phyloP scores from a whole-genome alignment of 2,797 vertebrate genomes.

The Hirundo rustica region DNA sequence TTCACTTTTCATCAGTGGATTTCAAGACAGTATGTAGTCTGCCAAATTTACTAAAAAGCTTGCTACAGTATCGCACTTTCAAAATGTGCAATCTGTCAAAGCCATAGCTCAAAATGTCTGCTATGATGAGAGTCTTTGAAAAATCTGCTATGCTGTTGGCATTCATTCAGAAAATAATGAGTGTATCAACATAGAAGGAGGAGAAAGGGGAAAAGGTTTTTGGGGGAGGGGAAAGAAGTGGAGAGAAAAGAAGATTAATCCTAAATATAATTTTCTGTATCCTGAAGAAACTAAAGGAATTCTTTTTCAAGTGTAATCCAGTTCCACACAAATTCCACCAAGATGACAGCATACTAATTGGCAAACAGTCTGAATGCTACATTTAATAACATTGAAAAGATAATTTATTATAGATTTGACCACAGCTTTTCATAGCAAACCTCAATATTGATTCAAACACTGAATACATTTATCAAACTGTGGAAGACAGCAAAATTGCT shows the following conservation, averaged over 20 bases:
- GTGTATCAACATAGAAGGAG: conserved; percentile 32
- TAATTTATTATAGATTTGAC: conserved; percentile 31
- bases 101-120: conserved; percentile 48
- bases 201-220: not conserved
- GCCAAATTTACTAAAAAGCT: conserved; percentile 69
- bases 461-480: not conserved
- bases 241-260: not conserved
- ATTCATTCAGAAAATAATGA: conserved; percentile 64
- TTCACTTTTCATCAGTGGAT: conserved; percentile 71
- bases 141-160: conserved; percentile 18
- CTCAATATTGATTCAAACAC: conserved; percentile 11
- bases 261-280: not conserved
- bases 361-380: not conserved
- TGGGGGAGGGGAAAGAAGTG: not conserved
- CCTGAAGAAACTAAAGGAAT: not conserved
- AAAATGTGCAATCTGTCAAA: conserved; percentile 68
- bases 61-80: conserved; percentile 55
- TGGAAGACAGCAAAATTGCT: not conserved
- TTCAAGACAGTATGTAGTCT: conserved; percentile 69
- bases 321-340: conserved; percentile 6
- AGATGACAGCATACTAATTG: not conserved
- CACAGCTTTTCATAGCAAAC: not conserved
- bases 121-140: conserved; percentile 16
- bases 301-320: not conserved
- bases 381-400: conserved; percentile 25